Base-by-base conservation (phyloP, 2,888 invertebrate genomes). In the Hartigia nigra region DNA sequence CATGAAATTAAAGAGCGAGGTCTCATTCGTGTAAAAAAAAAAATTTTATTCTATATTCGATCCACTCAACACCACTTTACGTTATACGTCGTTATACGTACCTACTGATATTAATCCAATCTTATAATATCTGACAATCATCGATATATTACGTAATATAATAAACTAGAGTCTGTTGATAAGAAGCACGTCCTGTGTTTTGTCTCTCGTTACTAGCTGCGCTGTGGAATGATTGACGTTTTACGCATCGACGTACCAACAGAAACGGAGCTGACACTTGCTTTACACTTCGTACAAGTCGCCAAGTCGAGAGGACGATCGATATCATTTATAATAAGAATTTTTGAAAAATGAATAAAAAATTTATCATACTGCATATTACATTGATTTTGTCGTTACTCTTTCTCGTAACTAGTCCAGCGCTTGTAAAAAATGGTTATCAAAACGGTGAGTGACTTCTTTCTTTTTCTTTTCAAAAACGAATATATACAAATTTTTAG, bases 151-250 rank as follows among this genome's bases (percentile, higher is more conserved):
- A 5, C 55, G 55, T 23, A 55, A 55, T 55, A 55, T 55, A 55
- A 55, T 55, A 55, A 5, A 55, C 55, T 55, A 9, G 55, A 23
- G 9, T 55, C 23, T 55, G 55, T 55, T 55, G 14, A 55, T 55
- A 31, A 31, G 72, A 34, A 9, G 12, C 31, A 77, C 83, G 75
- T 83, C 81, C 82, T 79, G 81, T 81, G 80, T 80, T 80, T 77
- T 76, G 78, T 75, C 74, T 84, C 83, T 31, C 69, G 80, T 84
- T 84, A 82, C 84, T 69, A 74, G 78, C 77, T 55, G 55, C 55
- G 55, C 55, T 55, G 55, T 23, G 55, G 9, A 55, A 55, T 55
- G 55, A 55, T 23, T 55, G 23, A 55, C 55, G 55, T 55, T 55
- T 23, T 55, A 55, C 55, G 55, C 55, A 55, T 55, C 55, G 55